phyloP scores from a whole-genome alignment of 2,888 invertebrate genomes.

The Troides oblongomaculatus region DNA sequence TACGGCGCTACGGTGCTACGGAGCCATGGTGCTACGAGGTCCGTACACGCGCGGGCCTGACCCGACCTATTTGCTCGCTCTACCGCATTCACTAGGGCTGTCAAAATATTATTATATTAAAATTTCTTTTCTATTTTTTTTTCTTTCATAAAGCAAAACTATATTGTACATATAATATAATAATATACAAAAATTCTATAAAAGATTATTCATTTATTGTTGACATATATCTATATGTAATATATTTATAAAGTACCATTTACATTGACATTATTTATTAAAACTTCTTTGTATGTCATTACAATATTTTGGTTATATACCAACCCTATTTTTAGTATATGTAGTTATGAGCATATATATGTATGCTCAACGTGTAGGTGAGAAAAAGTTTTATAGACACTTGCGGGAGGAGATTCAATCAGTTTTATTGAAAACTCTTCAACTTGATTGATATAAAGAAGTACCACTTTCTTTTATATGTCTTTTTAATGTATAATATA shows the following conservation, averaged over 20 bases:
- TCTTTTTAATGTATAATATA: background rate
- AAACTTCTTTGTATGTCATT: too few relatives aligned
- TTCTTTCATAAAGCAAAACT: background rate
- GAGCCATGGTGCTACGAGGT: constrained; percentile 2
- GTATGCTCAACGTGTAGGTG: background rate
- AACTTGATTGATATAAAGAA: background rate
- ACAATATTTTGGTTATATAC: background rate
- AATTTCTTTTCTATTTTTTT: background rate
- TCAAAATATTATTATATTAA: background rate
- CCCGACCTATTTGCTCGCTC: constrained; percentile 21
- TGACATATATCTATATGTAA: too few relatives aligned
- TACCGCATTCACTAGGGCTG: constrained; percentile 8
- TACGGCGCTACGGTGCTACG: background rate
- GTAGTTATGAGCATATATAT: background rate
- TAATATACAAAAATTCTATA: too few relatives aligned
- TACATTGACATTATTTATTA: too few relatives aligned
- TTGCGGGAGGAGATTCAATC: background rate
- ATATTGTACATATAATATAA: too few relatives aligned
- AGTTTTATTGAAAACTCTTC: constrained; percentile 4
- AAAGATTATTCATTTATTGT: too few relatives aligned
- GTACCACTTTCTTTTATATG: background rate
- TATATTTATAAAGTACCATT: too few relatives aligned
- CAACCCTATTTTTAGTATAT: background rate
- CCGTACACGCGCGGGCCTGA: constrained; percentile 4
- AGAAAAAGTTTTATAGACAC: constrained; percentile 1